Evolutionary conservation across 2,797 vertebrate genomes (phyloP).

Genomic region (Ptychadena robeensis): DNA sequence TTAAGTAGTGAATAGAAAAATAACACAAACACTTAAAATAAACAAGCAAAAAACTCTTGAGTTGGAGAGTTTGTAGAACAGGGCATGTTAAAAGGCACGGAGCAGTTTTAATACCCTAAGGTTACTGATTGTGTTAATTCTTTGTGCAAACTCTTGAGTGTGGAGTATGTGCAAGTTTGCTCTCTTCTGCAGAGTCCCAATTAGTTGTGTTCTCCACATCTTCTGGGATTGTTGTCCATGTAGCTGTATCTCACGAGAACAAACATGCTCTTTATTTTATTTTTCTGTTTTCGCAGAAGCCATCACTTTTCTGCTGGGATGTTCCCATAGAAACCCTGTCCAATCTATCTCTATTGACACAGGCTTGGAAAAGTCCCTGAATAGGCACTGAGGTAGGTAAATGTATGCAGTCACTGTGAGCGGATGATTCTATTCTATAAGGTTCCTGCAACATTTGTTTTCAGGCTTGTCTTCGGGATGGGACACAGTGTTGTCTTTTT

Average conservation of each 20-base stretch:
- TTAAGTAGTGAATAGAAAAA: slow-evolving; percentile 29
- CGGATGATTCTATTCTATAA: slow-evolving; percentile 97
- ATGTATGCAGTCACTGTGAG: slow-evolving; percentile 98
- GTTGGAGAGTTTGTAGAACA: slow-evolving; percentile 62
- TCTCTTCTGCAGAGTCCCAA: slow-evolving; percentile 74
- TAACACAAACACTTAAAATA: slow-evolving; percentile 66
- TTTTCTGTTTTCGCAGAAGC: slow-evolving; percentile 71
- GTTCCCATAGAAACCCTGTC: slow-evolving; percentile 89
- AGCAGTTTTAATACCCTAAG: slow-evolving; percentile 68
- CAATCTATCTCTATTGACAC: slow-evolving; percentile 81
- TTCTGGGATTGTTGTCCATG: slow-evolving; percentile 72
- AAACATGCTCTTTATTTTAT: slow-evolving; percentile 70
- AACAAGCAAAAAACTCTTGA: slow-evolving; percentile 68
- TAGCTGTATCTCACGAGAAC: slow-evolving; percentile 71
- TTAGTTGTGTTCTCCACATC: slow-evolving; percentile 76
- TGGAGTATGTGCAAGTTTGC: slow-evolving; percentile 61
- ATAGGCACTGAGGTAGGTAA: slow-evolving; percentile 97
- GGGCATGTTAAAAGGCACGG: slow-evolving; percentile 67
- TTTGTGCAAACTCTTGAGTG: slow-evolving; percentile 76
- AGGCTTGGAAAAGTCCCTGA: slow-evolving; percentile 80
- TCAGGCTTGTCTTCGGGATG: slow-evolving; percentile 94
- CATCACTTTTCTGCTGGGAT: slow-evolving; percentile 72
- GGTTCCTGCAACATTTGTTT: slow-evolving; percentile 95
- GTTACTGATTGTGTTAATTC: slow-evolving; percentile 70
- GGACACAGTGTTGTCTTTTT: slow-evolving; percentile 89